Evolutionary conservation across 2,797 vertebrate genomes (phyloP).

Genomic region (Glossophaga mutica): DNA sequence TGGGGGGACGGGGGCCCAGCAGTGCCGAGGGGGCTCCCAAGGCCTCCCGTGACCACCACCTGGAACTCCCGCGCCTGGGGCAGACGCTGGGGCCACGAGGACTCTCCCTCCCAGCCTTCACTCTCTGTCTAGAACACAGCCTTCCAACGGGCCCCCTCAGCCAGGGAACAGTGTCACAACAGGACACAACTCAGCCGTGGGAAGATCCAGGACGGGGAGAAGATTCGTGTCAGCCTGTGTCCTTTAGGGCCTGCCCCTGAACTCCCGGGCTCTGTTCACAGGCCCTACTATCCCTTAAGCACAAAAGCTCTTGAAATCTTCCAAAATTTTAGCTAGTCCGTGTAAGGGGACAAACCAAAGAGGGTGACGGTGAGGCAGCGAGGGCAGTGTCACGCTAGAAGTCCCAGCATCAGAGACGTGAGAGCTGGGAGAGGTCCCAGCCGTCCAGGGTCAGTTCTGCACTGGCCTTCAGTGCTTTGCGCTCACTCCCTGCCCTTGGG

Average conservation of each 20-base stretch:
- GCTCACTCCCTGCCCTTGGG: neutral
- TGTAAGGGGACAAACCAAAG: neutral
- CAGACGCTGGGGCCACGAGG: neutral
- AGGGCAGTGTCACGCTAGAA: neutral
- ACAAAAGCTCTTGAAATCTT: neutral
- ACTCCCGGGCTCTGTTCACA: neutral
- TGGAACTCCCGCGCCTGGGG: neutral
- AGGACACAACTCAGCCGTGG: neutral
- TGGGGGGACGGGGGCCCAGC: no score
- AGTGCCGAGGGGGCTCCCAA: neutral
- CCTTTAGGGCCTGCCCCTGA: neutral
- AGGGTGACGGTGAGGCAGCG: neutral
- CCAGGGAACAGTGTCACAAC: neutral
- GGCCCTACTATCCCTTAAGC: neutral
- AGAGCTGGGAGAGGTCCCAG: neutral
- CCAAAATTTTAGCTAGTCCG: neutral
- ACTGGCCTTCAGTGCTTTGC: neutral
- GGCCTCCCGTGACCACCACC: neutral
- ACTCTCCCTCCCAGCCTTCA: neutral
- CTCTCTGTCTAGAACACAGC: neutral
- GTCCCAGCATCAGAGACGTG: no score
- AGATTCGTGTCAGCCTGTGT: neutral
- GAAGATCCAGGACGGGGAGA: neutral
- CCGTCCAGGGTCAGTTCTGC: neutral
- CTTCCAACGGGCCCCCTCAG: neutral